phyloP scores from a whole-genome alignment of 2,113 vertebrate species.

The Oenanthe melanoleuca region DNA sequence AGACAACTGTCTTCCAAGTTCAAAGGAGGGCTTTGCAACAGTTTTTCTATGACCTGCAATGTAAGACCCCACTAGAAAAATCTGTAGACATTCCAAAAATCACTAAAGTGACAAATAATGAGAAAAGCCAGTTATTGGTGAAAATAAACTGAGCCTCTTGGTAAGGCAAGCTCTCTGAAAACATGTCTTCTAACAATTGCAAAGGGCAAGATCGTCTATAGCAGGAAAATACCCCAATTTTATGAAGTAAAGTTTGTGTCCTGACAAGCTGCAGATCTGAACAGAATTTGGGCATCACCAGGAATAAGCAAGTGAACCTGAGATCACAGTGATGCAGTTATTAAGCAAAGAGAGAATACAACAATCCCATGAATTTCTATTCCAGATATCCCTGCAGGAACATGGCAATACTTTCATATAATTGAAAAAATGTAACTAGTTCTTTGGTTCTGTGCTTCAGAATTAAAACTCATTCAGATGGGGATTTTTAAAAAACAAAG shows the following conservation, averaged over 20 bases:
- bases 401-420: background rate
- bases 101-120: background rate
- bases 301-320: background rate
- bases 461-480: background rate
- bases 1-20: background rate
- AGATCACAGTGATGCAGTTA: background rate
- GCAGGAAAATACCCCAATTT: background rate
- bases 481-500: background rate
- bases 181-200: background rate
- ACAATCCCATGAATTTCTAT: background rate
- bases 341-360: background rate
- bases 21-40: background rate
- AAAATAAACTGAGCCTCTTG: background rate
- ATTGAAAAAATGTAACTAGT: background rate
- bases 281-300: background rate
- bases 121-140: background rate
- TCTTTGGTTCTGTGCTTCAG: background rate
- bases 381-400: background rate
- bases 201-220: background rate
- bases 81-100: background rate
- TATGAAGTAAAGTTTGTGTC: background rate
- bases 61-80: background rate
- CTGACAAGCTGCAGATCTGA: background rate
- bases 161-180: background rate
- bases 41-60: background rate